Evolutionary conservation across 2,797 vertebrate genomes (phyloP), one percentile per base, ranked within the genome.

Genomic region (Centropyge bicolor): DNA sequence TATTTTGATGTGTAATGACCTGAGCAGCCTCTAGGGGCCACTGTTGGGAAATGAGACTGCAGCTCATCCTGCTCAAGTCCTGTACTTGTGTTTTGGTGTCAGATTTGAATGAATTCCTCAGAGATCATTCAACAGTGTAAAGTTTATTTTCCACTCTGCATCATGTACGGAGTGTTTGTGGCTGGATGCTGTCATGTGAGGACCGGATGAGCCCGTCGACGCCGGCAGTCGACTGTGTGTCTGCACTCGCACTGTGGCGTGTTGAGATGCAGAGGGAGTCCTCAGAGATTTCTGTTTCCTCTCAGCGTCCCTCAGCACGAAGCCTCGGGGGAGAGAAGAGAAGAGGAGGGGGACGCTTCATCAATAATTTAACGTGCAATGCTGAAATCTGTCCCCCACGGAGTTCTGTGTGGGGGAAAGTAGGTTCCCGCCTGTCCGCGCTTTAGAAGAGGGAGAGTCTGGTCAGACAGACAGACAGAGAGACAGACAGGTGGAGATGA

Each of bases 341-440:
- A 43, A 7, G 75, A 48, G 41, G 64, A 43, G 31, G 38, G 72
- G 75, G 83, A 74, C 2, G 52, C 82, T 74, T 78, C 82, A 81
- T 91, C 74, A 86, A 87, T 90, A 89, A 89, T 90, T 81, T 78
- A 91, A 70, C 5, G 20, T 55, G 80, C 65, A 10, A 4, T 0
- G 14, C 70, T 73, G 78, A 81, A 89, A 80, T 86, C 74, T 77
- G 78, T 86, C 82, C 82, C 83, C 81, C 17, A 6, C 14, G 65
- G 82, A 80, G 38, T 46, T 74, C n/a, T 20, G 41, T 54, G 31
- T 19, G 49, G 45, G 54, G 20, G 17, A 55, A 74, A 82, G 38
- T 54, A 65, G 74, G 73, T 72, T 83, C 69, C 74, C 2, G 35
- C 48, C 49, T 72, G 79, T 82, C 80, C 73, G 1, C 2, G 17